Evolutionary conservation across 2,113 vertebrate species (phyloP).

Genomic region (Strix uralensis): DNA sequence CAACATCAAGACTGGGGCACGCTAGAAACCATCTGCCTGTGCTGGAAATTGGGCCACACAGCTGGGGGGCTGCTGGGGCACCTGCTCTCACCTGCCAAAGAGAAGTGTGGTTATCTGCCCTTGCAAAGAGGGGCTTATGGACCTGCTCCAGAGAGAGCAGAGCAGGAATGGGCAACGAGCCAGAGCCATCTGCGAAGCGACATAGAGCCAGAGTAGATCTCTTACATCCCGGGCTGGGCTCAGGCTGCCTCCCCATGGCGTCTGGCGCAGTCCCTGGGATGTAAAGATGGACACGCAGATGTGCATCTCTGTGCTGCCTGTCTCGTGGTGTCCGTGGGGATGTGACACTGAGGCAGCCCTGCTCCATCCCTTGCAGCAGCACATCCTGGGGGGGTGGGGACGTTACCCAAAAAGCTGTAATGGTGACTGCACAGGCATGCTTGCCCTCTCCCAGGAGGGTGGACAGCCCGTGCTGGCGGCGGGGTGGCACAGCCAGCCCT

Average conservation of each 20-base stretch:
- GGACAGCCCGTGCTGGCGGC: not conserved
- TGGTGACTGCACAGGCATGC: not conserved
- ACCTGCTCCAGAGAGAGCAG: not conserved
- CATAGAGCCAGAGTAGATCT: not conserved
- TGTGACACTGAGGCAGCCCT: not conserved
- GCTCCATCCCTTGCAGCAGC: not conserved
- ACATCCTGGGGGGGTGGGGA: rapidly evolving
- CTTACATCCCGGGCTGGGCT: rapidly evolving
- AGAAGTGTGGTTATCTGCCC: not conserved
- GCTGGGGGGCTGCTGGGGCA: not conserved
- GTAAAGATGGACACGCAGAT: rapidly evolving
- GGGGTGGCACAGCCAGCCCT: not conserved
- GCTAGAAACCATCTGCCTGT: not conserved
- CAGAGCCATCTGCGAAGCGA: not conserved
- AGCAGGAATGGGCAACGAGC: not conserved
- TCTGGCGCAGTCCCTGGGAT: rapidly evolving
- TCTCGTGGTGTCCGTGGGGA: not conserved
- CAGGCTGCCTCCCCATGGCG: not conserved
- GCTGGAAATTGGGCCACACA: not conserved
- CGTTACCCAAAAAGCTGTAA: not conserved
- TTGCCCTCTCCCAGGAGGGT: not conserved
- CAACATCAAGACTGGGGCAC: not conserved
- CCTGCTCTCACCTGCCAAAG: not conserved
- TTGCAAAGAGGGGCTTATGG: not conserved
- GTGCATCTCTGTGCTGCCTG: not conserved